phyloP scores from a whole-genome alignment of 2,888 invertebrate genomes.

The Rhingia campestris region DNA sequence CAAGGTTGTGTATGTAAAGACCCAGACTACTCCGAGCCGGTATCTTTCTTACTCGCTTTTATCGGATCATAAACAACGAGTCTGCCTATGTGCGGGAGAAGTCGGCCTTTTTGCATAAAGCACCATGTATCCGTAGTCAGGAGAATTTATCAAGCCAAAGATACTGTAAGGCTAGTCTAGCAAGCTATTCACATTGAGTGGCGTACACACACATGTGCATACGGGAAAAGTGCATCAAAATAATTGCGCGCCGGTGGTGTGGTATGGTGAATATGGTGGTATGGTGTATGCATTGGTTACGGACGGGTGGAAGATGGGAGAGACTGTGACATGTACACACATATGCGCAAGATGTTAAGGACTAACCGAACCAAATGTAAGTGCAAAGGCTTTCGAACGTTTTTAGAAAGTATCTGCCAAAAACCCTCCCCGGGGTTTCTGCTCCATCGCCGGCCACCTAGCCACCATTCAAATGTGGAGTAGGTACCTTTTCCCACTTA shows the following conservation, averaged over 20 bases:
- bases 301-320: neutral
- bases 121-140: neutral
- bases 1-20: conserved; percentile 33
- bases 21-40: conserved; percentile 9
- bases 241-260: conserved; percentile 40
- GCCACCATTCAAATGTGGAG: conserved; percentile 38
- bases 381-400: conserved; percentile 60
- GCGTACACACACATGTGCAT: conserved; percentile 22
- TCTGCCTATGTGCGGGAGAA: conserved; percentile 2
- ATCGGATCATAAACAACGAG: conserved; percentile 58
- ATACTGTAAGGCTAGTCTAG: conserved; percentile 42
- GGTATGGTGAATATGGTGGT: too few relatives aligned
- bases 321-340: conserved; percentile 25
- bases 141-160: conserved; percentile 38
- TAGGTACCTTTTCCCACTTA: conserved; percentile 5
- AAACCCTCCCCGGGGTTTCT: neutral
- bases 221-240: conserved; percentile 61
- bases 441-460: neutral
- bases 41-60: conserved; percentile 20
- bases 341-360: conserved; percentile 49
- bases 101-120: neutral
- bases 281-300: neutral
- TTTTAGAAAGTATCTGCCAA: conserved; percentile 43
- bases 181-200: conserved; percentile 55
- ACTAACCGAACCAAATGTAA: conserved; percentile 65